These are phyloP conservation scores for Solenodon paradoxus DNA, from an alignment of 2,113 vertebrate genomes.

Conservation along the genomic window DNA sequence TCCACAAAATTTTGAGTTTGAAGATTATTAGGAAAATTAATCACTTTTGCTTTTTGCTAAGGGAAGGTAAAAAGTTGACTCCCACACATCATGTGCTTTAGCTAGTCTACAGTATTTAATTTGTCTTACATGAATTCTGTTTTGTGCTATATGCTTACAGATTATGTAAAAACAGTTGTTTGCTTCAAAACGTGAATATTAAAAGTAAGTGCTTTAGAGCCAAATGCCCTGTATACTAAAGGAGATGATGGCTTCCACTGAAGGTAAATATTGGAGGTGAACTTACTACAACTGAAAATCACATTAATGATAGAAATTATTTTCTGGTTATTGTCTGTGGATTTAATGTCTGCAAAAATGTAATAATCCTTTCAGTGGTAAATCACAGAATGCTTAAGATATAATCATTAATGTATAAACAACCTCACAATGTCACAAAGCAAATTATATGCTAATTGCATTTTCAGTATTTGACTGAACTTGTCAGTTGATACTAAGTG, in stretches of 20 bases:
- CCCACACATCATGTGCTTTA: neutral
- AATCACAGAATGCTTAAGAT: neutral
- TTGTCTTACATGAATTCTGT: neutral
- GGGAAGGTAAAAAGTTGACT: neutral
- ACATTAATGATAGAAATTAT: neutral
- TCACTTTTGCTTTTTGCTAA: neutral
- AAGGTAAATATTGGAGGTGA: neutral
- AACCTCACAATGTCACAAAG: neutral
- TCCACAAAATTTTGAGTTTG: neutral
- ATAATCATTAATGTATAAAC: neutral
- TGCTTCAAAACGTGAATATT: slow-evolving; percentile 18
- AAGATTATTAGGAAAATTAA: neutral
- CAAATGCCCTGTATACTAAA: neutral
- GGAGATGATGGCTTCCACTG: neutral
- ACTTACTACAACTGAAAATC: neutral
- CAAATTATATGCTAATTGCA: neutral
- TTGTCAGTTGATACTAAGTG: neutral
- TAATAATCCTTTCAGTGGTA: neutral
- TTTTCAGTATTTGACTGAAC: neutral
- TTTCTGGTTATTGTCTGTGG: neutral
- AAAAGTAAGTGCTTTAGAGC: neutral
- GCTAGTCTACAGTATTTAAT: neutral
- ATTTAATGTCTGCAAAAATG: neutral
- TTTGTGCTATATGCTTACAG: neutral
- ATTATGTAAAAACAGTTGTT: neutral